phyloP scores from a whole-genome alignment of 2,113 vertebrate genomes.

The Cyprinodon tularosa region DNA sequence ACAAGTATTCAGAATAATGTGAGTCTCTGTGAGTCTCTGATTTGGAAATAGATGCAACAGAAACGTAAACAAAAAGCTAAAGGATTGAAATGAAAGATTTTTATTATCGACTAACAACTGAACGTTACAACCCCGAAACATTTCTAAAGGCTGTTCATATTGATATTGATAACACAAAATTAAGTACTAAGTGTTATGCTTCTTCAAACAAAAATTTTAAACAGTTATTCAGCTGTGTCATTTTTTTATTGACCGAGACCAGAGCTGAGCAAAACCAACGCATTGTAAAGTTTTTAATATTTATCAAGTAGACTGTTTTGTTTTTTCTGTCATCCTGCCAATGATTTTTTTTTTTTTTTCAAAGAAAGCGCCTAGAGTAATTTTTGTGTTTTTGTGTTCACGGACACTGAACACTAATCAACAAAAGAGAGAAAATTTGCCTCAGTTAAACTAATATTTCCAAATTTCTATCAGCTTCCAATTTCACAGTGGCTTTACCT shows the following conservation, averaged over 20 bases:
- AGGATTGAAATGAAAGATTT: neutral
- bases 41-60: too few species aligned
- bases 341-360: conserved; percentile 9
- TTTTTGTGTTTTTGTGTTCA: conserved; percentile 34
- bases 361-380: conserved; percentile 5
- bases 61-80: neutral
- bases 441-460: conserved; percentile 9
- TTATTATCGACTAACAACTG: conserved; percentile 1
- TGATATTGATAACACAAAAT: conserved; percentile 5
- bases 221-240: conserved; percentile 1
- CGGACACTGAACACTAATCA: conserved; percentile 35
- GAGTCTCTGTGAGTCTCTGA: too few species aligned
- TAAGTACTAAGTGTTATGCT: conserved; percentile 13
- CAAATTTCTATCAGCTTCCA: conserved; percentile 27
- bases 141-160: neutral
- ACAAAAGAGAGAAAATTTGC: conserved; percentile 27
- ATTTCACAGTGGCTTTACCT: conserved; percentile 16
- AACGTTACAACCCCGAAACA: neutral
- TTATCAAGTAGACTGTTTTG: conserved; percentile 13
- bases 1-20: too few species aligned
- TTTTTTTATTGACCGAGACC: neutral
- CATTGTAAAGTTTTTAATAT: conserved; percentile 28
- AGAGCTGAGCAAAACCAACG: neutral
- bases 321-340: neutral
- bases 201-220: neutral